Conservation (phyloP, 1,140 invertebrate genomes). For the Drosophila guanche region DNA sequence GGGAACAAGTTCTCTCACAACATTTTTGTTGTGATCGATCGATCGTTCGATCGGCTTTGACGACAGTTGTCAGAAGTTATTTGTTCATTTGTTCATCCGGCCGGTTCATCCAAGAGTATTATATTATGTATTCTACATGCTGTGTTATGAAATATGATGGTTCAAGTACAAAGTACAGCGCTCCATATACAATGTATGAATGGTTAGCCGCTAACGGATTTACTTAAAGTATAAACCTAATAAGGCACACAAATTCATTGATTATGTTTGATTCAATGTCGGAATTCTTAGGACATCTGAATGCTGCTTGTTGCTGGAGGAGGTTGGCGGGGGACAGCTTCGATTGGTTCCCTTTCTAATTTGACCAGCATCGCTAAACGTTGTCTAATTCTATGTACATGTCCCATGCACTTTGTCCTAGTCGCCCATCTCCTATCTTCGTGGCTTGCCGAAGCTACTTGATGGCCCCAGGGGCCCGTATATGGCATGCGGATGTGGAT, state of each 20-base stretch:
- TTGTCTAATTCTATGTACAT: slow-evolving; percentile 36
- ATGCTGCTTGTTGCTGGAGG: no score
- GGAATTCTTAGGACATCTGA: slow-evolving; percentile 1
- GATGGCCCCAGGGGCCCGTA: slow-evolving; percentile 67
- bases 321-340: slow-evolving; percentile 6
- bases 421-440: slow-evolving; percentile 63
- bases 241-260: slow-evolving; percentile 83
- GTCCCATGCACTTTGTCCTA: neutral
- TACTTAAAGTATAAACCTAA: slow-evolving; percentile 79
- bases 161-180: slow-evolving; percentile 18
- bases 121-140: slow-evolving; percentile 53
- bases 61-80: no score
- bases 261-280: slow-evolving; percentile 43
- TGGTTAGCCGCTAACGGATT: slow-evolving; percentile 36
- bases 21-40: slow-evolving; percentile 57
- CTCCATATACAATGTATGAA: slow-evolving; percentile 14
- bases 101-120: no score
- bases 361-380: slow-evolving; percentile 81
- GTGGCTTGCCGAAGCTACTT: slow-evolving; percentile 77
- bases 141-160: slow-evolving; percentile 41
- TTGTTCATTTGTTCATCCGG: slow-evolving; percentile 7
- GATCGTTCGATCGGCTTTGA: no score
- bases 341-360: slow-evolving; percentile 49
- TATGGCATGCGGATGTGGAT: slow-evolving; percentile 62
- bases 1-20: neutral